phyloP scores from a whole-genome alignment of 2,888 invertebrate species.

The Epistrophe grossulariae region DNA sequence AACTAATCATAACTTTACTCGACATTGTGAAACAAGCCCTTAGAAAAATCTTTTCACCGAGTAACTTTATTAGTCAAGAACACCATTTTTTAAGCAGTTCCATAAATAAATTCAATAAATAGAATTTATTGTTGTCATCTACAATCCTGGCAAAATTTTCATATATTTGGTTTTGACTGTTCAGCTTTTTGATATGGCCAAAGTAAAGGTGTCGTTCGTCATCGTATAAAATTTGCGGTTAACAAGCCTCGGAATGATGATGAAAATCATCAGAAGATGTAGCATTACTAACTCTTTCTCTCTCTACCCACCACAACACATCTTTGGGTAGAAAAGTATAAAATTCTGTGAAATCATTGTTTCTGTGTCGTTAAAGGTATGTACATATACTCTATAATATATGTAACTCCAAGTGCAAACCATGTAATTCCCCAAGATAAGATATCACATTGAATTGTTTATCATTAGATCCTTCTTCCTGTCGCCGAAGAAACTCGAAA shows the following conservation, averaged over 20 bases:
- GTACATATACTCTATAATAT: not conserved
- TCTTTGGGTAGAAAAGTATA: constrained; percentile 27
- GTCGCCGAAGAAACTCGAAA: constrained; percentile 33
- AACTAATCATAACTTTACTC: too few relatives aligned
- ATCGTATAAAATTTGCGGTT: constrained; percentile 29
- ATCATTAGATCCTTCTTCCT: constrained; percentile 70
- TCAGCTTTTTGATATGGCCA: not conserved
- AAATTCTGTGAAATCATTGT: constrained; percentile 23
- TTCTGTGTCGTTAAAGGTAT: not conserved
- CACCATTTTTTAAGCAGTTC: too few relatives aligned
- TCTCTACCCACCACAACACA: not conserved
- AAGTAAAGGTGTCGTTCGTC: constrained; percentile 13
- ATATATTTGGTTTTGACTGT: not conserved
- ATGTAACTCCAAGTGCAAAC: constrained; percentile 42
- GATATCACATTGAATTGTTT: constrained; percentile 74
- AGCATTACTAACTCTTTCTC: not conserved
- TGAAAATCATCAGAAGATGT: constrained; percentile 11
- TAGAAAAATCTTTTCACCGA: too few relatives aligned
- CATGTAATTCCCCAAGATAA: constrained; percentile 68
- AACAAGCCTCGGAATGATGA: constrained; percentile 21
- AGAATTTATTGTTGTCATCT: too few relatives aligned
- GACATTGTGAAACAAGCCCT: too few relatives aligned
- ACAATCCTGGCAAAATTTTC: too few relatives aligned
- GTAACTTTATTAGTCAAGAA: too few relatives aligned
- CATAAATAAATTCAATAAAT: too few relatives aligned